Conservation (phyloP, 2,113 vertebrate genomes). For the Cyprinodon tularosa region DNA sequence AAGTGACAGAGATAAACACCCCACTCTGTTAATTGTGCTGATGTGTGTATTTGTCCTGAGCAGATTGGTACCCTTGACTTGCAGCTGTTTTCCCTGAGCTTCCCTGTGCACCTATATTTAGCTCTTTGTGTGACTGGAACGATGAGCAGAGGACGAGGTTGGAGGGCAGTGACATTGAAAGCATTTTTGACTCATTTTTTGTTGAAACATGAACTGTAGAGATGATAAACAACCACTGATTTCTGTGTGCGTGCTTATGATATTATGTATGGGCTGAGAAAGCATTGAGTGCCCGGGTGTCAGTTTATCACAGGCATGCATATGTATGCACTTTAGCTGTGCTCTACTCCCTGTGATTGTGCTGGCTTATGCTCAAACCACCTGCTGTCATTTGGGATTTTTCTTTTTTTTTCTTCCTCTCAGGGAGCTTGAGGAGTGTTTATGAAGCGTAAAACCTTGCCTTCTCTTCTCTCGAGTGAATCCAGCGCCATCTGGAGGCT, state of each 20-base stretch:
- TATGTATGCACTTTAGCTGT: constrained; percentile 22
- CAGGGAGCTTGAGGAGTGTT: constrained; percentile 61
- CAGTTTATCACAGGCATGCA: constrained; percentile 35
- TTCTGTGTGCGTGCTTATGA: constrained; percentile 13
- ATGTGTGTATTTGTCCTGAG: constrained; percentile 29
- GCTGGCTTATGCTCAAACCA: constrained; percentile 52
- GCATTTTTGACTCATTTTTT: constrained; percentile 51
- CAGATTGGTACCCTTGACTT: constrained; percentile 53
- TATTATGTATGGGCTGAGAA: background rate
- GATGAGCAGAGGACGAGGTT: constrained; percentile 61
- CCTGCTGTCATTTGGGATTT: constrained; percentile 59
- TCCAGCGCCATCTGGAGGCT: constrained; percentile 72
- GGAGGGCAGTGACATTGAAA: constrained; percentile 59
- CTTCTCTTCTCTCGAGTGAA: constrained; percentile 24
- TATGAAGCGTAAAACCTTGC: constrained; percentile 53
- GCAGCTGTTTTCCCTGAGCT: constrained; percentile 63
- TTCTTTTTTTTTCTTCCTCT: constrained; percentile 41
- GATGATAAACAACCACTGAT: constrained; percentile 32
- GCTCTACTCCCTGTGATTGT: constrained; percentile 37
- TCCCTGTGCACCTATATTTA: constrained; percentile 69
- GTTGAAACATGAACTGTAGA: constrained; percentile 42
- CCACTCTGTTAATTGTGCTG: constrained; percentile 19
- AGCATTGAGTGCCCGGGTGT: constrained; percentile 9
- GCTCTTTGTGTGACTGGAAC: constrained; percentile 62
- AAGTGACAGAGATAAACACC: constrained; percentile 4